A percentile compares a stretch with the other conserved stretches of the same genome.
These are phyloP conservation scores for Drosophila teissieri DNA, from an alignment of 1,140 invertebrate genomes.

Conservation along the genomic window DNA sequence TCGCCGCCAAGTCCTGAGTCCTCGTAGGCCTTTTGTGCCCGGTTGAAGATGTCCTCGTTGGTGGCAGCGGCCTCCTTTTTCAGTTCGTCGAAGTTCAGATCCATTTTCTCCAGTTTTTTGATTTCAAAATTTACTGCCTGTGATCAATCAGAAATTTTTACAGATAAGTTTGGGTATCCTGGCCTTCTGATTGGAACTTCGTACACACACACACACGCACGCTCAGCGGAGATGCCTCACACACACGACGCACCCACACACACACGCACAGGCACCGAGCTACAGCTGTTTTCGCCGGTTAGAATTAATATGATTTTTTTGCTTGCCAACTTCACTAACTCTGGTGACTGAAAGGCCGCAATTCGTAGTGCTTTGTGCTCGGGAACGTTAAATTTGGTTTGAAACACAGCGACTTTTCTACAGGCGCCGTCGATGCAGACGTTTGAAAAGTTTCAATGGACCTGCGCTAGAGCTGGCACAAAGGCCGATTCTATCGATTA, in stretches of 20 bases:
- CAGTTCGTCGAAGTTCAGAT: constrained; percentile 75
- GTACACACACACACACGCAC: constrained; percentile 28
- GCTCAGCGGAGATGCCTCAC: constrained; percentile 4
- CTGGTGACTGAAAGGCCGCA: background rate
- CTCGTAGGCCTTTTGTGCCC: constrained; percentile 41
- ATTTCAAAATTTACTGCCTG: background rate
- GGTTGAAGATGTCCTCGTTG: constrained; percentile 68
- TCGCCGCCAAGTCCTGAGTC: constrained; percentile 4
- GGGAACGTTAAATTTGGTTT: constrained; percentile 5
- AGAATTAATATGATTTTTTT: background rate
- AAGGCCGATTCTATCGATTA: background rate
- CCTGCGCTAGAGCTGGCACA: background rate
- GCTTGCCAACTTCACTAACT: background rate
- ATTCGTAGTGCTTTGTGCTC: background rate
- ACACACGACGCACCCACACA: background rate
- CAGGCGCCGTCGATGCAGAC: constrained; percentile 2
- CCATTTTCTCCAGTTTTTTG: constrained; percentile 49
- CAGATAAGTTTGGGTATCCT: constrained; percentile 34
- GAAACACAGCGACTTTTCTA: background rate
- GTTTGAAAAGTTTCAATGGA: constrained; percentile 2
- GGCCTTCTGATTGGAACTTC: constrained; percentile 25
- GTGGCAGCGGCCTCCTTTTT: constrained; percentile 78
- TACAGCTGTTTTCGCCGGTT: constrained; percentile 25
- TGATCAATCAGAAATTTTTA: constrained; percentile 14
- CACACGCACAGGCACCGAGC: background rate